Base-by-base conservation (phyloP, 2,113 vertebrate genomes). In the Aegithalos caudatus region DNA sequence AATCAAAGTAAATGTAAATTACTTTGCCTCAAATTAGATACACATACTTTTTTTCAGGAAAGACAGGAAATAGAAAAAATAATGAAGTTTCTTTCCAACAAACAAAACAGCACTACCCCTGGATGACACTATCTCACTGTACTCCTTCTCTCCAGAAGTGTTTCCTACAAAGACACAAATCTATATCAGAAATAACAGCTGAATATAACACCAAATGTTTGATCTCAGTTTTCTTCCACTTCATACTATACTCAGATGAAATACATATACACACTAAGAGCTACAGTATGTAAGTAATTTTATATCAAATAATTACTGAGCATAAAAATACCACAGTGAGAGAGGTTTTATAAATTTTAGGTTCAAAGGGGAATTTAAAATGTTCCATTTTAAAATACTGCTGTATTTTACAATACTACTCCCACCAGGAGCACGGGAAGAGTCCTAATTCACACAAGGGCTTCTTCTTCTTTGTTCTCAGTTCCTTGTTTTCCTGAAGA, bases 211-310 rank as follows among this genome's bases (percentile, higher is more conserved):
- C 2, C 61, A 71, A 31, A 50, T 11, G 2, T 25, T 62, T n/a
- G 14, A 40, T 24, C 14, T 66, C 31, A 18, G 33, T 9, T 67
- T 22, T 16, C 27, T 74, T 38, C 38, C 31, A 10, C 7, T 61
- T 38, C 24, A 56, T 12, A 18, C 9, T 22, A 42, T 4, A 65
- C 14, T 24, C 14, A 66, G 42, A 24, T 17, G 10, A 74, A 48
- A 70, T 19, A 7, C 3, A 44, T 9, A 27, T 2, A 20, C 3
- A 56, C 8, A n/a, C 14, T 29, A 18, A 90, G 51, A 78, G 13
- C 7, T 24, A 2, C 1, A 44, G 8, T 10, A 25, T 5, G 3
- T 7, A 35, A 42, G 3, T 25, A 40, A 4, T 2, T 72, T 45
- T 12, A 3, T 5, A 33, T 40, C 14, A 83, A 44, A 44, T 45